Evolutionary conservation across 2,797 vertebrate genomes (phyloP), one percentile per base, ranked within the genome.

Genomic region (Zenarchopterus dispar): DNA sequence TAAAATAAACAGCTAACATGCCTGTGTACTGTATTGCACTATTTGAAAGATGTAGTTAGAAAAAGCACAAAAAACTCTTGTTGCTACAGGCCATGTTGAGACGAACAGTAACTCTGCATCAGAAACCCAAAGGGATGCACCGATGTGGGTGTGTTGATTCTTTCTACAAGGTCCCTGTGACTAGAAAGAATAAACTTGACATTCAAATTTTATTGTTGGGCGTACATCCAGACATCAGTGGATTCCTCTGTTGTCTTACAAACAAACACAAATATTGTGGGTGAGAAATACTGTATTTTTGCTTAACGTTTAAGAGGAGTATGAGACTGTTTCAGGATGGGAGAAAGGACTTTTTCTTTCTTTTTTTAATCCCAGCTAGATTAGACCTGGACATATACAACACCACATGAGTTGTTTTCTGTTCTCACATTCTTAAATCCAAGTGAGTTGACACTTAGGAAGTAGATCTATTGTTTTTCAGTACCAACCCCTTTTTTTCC

Each of bases 91-190:
- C 33, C 36, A 39, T 39, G 36, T 39, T 15, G 36, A 39, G 36
- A 39, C 16, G 36, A 39, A 39, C 36, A 16, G 36, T 13, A 39
- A 15, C 36, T 15, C 13, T 15, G 36, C 13, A 16, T 39, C 11
- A 15, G 13, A 39, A 15, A 39, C 15, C 36, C 36, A 39, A 39
- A 2, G 36, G 36, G 36, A 39, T 39, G 13, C 36, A 39, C 36
- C 47, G 24, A 49, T 49, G 56, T 74, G 61, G 73, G 77, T 7
- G 72, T 73, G 48, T 67, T 73, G 70, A 43, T 71, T 16, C 45
- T 66, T 15, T 39, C 36, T 13, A 39, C 13, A 15, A 39, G 36
- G 36, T 39, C 13, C 36, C 36, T 39, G 36, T 39, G 36, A 39
- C 3, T 39, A 39, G 36, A 39, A 1, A 39, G 15, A 39, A 39